Conservation (phyloP, 2,797 vertebrate species). For the Decapterus maruadsi region DNA sequence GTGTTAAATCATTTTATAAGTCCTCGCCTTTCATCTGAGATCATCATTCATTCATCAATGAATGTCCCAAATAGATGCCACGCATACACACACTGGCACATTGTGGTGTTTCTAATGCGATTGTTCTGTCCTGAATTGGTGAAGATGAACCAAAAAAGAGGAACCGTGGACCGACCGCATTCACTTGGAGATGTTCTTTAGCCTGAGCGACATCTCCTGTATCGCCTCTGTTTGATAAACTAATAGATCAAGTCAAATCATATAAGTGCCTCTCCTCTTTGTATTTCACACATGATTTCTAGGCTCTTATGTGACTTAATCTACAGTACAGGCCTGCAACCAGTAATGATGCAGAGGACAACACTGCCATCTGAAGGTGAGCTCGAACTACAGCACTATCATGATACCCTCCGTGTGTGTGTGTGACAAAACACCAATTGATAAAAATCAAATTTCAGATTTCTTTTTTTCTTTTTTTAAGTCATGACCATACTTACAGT, state of each 20-base stretch:
- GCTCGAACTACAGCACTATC: conserved; percentile 7
- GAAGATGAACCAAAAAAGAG: too few species aligned
- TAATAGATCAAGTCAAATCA: neutral
- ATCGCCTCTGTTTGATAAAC: neutral
- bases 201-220: neutral
- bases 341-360: conserved; percentile 47
- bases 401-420: neutral
- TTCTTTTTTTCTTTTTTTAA: neutral
- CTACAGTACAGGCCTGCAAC: conserved; percentile 21
- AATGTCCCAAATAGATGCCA: neutral
- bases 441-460: too few species aligned
- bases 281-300: neutral
- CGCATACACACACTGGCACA: neutral
- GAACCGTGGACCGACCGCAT: neutral
- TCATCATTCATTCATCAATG: too few species aligned
- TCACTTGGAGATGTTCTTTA: neutral
- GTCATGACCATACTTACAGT: neutral
- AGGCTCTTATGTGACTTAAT: conserved; percentile 13
- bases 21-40: conserved; percentile 11
- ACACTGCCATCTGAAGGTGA: conserved; percentile 74
- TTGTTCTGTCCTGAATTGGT: neutral
- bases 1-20: conserved; percentile 5
- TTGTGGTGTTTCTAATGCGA: neutral
- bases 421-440: neutral
- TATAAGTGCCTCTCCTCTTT: neutral